Base-by-base conservation (phyloP, 2,797 vertebrate genomes). In the Bradypodion ventrale region DNA sequence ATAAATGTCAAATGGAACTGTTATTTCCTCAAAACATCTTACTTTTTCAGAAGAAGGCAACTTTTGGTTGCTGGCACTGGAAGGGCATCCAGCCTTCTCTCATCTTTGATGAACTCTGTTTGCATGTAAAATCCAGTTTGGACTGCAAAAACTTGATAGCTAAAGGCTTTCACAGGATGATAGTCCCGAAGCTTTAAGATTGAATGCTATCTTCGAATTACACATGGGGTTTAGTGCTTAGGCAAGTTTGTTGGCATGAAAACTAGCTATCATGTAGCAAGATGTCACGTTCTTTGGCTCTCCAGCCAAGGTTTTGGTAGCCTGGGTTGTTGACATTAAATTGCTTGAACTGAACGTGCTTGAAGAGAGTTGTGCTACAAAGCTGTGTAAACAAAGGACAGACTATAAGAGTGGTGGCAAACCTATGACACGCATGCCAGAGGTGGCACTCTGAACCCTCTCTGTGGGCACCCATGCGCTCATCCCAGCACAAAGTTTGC, bases 281-380 rank as follows among this genome's bases (percentile, higher is more conserved):
- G 75, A 66, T 82, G 59, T 78, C 80, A 84, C 0, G 27, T 75
- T 90, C 56, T 76, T 90, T 84, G 83, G 78, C 65, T 89, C 56
- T 66, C 77, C 80, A 89, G 82, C 92, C 89, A 92, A 93, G 92
- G 90, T 89, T 91, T 93, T 75, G 73, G 72, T 89, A 81, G 60
- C 75, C 90, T 89, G 42, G 85, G 86, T 37, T 92, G 91, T 85
- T 93, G 88, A 73, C 80, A 72, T 74, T 79, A 15, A 89, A 65
- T 81, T 85, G 86, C 25, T 84, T 82, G 85, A 84, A 87, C 85
- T 83, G 82, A 0, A 1, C 88, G 87, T 90, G 84, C 88, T 77
- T 0, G 0, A 73, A n/a, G 81, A 85, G 52, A 56, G 52, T 56
- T 56, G 52, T 56, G 52, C 21, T 56, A 80, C 69, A 13, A 37